Percentiles rank a stretch among this genome's conserved stretches.
Evolutionary conservation across 2,797 vertebrate genomes (phyloP).

Genomic region (Cirrhinus molitorella): DNA sequence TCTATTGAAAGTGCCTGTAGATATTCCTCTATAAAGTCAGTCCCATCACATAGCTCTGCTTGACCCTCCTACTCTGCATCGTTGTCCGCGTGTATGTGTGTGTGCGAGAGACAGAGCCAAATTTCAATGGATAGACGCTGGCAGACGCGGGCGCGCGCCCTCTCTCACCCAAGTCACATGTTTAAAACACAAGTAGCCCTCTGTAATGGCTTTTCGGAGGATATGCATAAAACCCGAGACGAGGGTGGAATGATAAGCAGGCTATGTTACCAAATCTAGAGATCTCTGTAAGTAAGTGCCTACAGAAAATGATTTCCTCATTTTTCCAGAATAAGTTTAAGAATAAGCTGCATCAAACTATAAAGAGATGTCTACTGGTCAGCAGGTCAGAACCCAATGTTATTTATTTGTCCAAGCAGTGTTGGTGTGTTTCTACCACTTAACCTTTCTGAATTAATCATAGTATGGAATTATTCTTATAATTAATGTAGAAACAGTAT

Average conservation of each 20-base stretch:
- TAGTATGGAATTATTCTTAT: not conserved
- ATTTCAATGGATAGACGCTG: conserved; percentile 62
- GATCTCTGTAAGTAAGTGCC: conserved; percentile 20
- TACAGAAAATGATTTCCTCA: not conserved
- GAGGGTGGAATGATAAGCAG: conserved; percentile 74
- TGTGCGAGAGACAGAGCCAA: conserved; percentile 51
- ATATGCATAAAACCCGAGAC: conserved; percentile 66
- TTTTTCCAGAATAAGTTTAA: not conserved
- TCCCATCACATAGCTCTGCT: conserved; percentile 59
- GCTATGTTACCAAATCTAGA: conserved; percentile 46
- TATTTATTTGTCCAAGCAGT: not conserved
- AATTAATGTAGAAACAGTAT: not conserved
- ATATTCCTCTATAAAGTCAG: conserved; percentile 72
- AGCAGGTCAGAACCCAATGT: not conserved
- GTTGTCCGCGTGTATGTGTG: conserved; percentile 37
- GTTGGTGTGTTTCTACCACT: not conserved
- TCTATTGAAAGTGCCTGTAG: conserved; percentile 51
- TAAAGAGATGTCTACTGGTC: not conserved
- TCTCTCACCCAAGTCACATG: conserved; percentile 79
- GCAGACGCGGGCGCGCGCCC: conserved; percentile 57
- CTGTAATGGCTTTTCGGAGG: conserved; percentile 76
- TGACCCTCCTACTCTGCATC: conserved; percentile 77
- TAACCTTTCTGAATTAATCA: not conserved
- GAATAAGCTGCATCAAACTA: not conserved
- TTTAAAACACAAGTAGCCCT: conserved; percentile 80